Evolutionary conservation across 2,797 vertebrate genomes (phyloP).

Genomic region (Onychomys arenicola): DNA sequence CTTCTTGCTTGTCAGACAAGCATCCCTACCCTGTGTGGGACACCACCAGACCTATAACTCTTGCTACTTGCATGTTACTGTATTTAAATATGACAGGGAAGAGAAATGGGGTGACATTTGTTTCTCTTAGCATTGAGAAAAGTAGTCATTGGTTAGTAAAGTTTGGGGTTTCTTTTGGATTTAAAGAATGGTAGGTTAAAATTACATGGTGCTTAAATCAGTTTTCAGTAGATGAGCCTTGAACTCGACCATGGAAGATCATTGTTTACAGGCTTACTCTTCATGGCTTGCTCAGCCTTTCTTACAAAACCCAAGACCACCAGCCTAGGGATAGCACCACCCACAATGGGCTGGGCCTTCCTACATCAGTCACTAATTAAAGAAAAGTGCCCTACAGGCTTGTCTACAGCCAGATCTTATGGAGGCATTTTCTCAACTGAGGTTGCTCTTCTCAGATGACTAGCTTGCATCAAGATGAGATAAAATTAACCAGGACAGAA

Average conservation of each 20-base stretch:
- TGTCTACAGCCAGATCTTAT: neutral
- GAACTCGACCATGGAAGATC: neutral
- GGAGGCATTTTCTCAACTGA: neutral
- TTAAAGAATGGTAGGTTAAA: constrained; percentile 49
- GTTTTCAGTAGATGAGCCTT: constrained; percentile 24
- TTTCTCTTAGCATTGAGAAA: neutral
- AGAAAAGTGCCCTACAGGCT: neutral
- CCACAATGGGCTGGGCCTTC: neutral
- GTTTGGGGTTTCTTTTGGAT: neutral
- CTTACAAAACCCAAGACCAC: neutral
- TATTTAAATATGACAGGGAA: neutral
- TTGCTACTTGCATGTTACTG: constrained; percentile 4
- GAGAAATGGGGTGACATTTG: neutral
- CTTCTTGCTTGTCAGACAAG: neutral
- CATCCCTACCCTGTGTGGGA: neutral
- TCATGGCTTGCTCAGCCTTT: neutral
- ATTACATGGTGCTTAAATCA: neutral
- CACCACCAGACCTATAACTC: neutral
- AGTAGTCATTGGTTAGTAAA: constrained; percentile 19
- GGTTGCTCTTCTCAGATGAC: neutral
- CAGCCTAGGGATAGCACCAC: neutral
- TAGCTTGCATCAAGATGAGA: neutral
- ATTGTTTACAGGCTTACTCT: neutral
- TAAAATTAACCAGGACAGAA: neutral
- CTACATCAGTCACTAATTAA: neutral